Base-by-base conservation (phyloP, 2,888 invertebrate species). In the Oxycera nigricornis region DNA sequence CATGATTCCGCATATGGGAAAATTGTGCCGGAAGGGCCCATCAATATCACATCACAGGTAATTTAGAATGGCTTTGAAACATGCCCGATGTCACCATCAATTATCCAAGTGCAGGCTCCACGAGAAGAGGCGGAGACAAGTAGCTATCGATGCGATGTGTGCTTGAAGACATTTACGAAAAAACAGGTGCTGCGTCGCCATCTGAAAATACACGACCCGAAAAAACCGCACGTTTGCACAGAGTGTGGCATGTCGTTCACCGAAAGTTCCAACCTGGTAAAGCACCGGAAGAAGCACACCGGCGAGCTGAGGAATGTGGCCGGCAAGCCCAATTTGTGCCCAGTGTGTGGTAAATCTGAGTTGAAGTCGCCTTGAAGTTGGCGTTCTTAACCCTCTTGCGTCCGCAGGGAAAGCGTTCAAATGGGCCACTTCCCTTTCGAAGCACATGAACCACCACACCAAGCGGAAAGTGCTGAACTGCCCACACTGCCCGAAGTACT, bases 401-500 rank as follows among this genome's bases (percentile, higher is more conserved):
- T 17, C 30, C 59, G 14, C 72, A 80, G 80, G 87, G 7, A 80
- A 86, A 76, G 83, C 84, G 1, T 87, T 87, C 76, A 87, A 87
- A 80, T 87, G 87, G 86, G 84, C 86, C 1, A 87, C 86, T 1
- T 87, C 87, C 77, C 81, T 87, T 39, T 86, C 86, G 0, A 87
- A 87, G 79, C 87, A 87, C 76, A 87, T 86, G 85, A 87, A 87
- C 77, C 86, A 87, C 78, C 87, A 87, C 77, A 87, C 87, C 1
- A 86, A 87, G 2, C 86, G 86, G 78, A 87, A 87, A 78, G 79
- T 87, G 55, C 79, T 87, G 26, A 81, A 84, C 30, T 87, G 87
- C 74, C 82, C 85, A 72, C 85, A 82, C 78, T 87, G 87, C 77
- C 83, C 82, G 30, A 87, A 86, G 75, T 86, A 86, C 76, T 87